These are phyloP conservation scores for Aurelia sp. DNA, from an alignment of 30 jellyfish, hydroid and myxozoan genomes.

Conservation along the genomic window DNA sequence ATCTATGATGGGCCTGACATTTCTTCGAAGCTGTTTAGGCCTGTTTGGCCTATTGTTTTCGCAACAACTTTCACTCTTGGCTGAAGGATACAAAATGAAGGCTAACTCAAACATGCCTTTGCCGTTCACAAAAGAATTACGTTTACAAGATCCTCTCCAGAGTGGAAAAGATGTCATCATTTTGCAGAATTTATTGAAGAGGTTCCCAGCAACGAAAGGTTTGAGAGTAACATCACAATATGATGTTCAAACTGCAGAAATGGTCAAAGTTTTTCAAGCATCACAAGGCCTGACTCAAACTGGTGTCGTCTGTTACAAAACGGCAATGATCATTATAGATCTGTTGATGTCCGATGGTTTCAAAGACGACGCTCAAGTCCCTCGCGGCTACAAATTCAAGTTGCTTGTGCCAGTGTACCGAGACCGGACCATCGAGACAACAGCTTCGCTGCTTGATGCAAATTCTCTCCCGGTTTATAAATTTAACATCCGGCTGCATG, in stretches of 20 bases:
- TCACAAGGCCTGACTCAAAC: conserved; percentile 26
- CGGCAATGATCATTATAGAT: conserved; percentile 57
- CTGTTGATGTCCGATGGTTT: conserved; percentile 70
- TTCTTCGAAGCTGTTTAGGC: too few species aligned
- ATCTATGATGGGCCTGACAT: too few species aligned
- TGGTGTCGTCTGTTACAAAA: conserved; percentile 66
- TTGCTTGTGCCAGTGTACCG: conserved; percentile 79
- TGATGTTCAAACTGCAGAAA: conserved; percentile 69
- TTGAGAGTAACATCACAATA: conserved; percentile 40
- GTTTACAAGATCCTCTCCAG: conserved; percentile 51
- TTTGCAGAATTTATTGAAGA: conserved; percentile 71
- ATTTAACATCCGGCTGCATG: conserved; percentile 77
- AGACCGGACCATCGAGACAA: conserved; percentile 76
- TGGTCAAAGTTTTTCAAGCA: conserved; percentile 49
- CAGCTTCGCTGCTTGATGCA: conserved; percentile 64
- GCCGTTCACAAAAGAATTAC: conserved; percentile 65
- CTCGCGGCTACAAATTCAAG: conserved; percentile 72
- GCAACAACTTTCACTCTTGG: too few species aligned
- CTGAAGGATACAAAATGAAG: conserved; percentile 5
- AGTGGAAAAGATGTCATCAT: conserved; percentile 80
- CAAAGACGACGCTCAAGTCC: conserved; percentile 77
- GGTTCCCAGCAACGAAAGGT: conserved; percentile 25
- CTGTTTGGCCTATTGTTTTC: too few species aligned
- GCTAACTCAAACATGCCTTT: conserved; percentile 45
- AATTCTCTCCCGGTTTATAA: conserved; percentile 50